Conservation (phyloP, 2,113 vertebrate species). For the Alces alces region DNA sequence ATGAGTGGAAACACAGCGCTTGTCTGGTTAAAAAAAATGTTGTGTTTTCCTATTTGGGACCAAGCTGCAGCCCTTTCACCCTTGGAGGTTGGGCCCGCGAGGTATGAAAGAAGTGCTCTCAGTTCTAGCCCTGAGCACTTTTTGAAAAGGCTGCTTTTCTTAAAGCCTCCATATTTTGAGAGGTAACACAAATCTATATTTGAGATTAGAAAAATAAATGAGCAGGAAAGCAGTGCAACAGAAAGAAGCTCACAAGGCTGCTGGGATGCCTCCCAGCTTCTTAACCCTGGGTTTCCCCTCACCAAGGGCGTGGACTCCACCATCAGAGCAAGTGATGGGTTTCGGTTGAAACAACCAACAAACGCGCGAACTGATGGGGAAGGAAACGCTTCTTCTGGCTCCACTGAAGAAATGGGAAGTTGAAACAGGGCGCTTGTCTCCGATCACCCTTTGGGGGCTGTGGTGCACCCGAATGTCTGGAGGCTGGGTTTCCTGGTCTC, state of each 20-base stretch:
- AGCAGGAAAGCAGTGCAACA: background rate
- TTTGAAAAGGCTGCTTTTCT: slow-evolving; percentile 12
- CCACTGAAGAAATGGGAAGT: background rate
- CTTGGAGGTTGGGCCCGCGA: background rate
- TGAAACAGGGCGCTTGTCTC: background rate
- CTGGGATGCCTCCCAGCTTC: background rate
- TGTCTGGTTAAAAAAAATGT: background rate
- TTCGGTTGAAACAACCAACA: rapidly evolving
- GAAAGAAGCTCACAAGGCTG: background rate
- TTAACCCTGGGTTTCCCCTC: background rate
- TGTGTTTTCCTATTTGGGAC: background rate
- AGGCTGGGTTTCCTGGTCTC: background rate
- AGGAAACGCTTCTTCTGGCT: background rate
- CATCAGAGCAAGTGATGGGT: background rate
- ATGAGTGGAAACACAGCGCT: background rate
- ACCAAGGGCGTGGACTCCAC: background rate
- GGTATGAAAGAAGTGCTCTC: background rate
- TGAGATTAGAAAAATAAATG: slow-evolving; percentile 12
- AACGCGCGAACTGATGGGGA: background rate
- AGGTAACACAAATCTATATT: background rate
- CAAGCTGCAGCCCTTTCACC: background rate
- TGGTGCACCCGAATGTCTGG: background rate
- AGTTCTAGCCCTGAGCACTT: background rate
- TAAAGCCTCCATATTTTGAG: background rate
- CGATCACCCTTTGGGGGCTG: background rate